Evolutionary conservation across 2,797 vertebrate species (phyloP).

Genomic region (Acipenser oxyrinchus): DNA sequence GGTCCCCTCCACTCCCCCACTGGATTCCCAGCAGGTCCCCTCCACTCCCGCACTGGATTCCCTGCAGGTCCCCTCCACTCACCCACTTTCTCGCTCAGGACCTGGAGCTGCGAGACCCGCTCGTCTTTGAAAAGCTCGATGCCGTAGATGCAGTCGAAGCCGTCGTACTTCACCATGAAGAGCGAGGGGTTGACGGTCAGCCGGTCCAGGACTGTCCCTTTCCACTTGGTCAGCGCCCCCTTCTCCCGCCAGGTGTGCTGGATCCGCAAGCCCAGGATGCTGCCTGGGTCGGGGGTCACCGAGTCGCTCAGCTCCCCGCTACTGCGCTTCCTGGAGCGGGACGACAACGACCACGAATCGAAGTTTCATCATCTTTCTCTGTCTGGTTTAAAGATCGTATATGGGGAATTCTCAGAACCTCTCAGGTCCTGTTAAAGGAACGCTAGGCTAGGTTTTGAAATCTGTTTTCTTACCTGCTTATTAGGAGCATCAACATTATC

Average conservation of each 20-base stretch:
- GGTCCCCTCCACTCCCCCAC: no score
- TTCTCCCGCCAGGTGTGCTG: constrained; percentile 74
- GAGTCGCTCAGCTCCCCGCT: constrained; percentile 67
- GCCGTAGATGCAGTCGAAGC: constrained; percentile 71
- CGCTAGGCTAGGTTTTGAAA: no score
- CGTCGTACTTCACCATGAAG: constrained; percentile 75
- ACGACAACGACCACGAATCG: no score
- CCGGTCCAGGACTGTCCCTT: constrained; percentile 70
- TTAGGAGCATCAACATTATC: no score
- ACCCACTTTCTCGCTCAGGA: constrained; percentile 69
- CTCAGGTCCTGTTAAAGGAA: no score
- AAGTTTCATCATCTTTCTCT: no score
- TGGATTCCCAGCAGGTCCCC: no score
- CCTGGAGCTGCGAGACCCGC: constrained; percentile 64
- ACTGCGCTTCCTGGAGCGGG: constrained; percentile 60
- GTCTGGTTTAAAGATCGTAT: no score
- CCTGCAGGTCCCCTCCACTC: constrained; percentile 27
- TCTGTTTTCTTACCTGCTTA: no score
- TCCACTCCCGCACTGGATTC: no score
- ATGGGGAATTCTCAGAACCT: no score
- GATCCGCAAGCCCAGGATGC: constrained; percentile 63
- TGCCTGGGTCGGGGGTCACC: constrained; percentile 60
- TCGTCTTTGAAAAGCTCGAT: constrained; percentile 72
- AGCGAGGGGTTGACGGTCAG: constrained; percentile 61
- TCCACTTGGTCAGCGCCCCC: constrained; percentile 67